Evolutionary conservation across 1,140 invertebrate genomes (phyloP), one percentile per base, ranked within the genome.

Genomic region (Melipona quadrifasciata): DNA sequence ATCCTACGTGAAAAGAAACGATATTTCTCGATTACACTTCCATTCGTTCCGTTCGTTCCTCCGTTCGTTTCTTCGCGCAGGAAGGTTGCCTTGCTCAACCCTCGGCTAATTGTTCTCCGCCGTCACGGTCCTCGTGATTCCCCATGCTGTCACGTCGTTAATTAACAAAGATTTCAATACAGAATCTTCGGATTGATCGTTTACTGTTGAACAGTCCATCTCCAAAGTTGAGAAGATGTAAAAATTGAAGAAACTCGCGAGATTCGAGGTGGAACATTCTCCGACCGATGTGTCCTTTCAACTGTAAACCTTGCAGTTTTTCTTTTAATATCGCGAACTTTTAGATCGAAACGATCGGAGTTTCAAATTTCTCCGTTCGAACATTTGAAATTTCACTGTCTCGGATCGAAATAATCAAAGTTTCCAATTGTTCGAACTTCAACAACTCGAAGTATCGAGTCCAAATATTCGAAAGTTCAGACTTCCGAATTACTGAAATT

Each of bases 11-110:
- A 24, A 58, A 57, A 39, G 78, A 21, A 80, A 17, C 64, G 21
- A 68, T 68, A 51, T 68, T 80, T 71, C 53, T 57, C 34, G 78
- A 58, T 71, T 80, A 71, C 34, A 47, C 53, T 71, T 80, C 58
- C 70, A 80, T 80, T 71, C 78, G 31, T 58, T 21, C 11, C 58
- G 19, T n/a, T 55, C 31, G 6, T 55, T 39, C 21, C 21, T 55
- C 21, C 4, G 11, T n/a, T n/a, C n/a, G 21, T 17, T 34, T 51
- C 27, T 8, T 16, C 16, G 51, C 21, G 17, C 47, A 12, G 14
- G n/a, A 68, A 68, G 21, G 14, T 64, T 79, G 17, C 51, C 11
- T 64, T 21, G 8, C 12, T 55, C 64, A 24, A 34, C 2, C 19
- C 47, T 47, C n/a, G 6, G 8, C 21, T 61, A 76, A 76, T 76